Conservation (phyloP, 2,797 vertebrate genomes). For the Lemur catta region DNA sequence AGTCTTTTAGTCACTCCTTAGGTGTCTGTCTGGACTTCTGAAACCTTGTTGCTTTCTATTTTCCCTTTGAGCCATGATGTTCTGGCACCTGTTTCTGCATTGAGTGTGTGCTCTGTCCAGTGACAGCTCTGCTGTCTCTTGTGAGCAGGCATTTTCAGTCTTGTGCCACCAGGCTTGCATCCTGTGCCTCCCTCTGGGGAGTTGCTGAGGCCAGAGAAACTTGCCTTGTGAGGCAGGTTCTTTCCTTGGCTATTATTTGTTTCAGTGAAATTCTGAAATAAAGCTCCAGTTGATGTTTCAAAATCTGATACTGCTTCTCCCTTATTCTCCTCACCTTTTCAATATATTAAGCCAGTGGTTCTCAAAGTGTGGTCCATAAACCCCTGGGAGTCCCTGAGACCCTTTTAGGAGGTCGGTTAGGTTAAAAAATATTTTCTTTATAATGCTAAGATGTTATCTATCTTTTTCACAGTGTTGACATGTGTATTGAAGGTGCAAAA, state of each 20-base stretch:
- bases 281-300: background rate
- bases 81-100: background rate
- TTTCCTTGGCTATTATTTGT: background rate
- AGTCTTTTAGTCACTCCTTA: background rate
- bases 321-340: background rate
- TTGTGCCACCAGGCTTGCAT: background rate
- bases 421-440: background rate
- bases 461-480: background rate
- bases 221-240: background rate
- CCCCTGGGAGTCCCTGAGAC: background rate
- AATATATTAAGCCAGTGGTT: background rate
- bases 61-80: background rate
- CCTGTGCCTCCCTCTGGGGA: background rate
- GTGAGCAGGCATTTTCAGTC: background rate
- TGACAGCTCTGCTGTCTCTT: background rate
- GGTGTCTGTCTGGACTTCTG: background rate
- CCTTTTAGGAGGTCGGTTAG: background rate
- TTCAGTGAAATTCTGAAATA: background rate
- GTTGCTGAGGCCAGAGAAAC: background rate
- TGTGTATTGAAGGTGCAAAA: background rate
- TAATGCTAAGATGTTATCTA: background rate
- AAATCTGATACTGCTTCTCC: background rate
- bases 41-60: background rate
- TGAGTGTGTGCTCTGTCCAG: background rate
- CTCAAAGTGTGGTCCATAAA: background rate